Evolutionary conservation across 2,888 invertebrate genomes (phyloP), one percentile per base, ranked within the genome.

Genomic region (Drosophila fungiperda): DNA sequence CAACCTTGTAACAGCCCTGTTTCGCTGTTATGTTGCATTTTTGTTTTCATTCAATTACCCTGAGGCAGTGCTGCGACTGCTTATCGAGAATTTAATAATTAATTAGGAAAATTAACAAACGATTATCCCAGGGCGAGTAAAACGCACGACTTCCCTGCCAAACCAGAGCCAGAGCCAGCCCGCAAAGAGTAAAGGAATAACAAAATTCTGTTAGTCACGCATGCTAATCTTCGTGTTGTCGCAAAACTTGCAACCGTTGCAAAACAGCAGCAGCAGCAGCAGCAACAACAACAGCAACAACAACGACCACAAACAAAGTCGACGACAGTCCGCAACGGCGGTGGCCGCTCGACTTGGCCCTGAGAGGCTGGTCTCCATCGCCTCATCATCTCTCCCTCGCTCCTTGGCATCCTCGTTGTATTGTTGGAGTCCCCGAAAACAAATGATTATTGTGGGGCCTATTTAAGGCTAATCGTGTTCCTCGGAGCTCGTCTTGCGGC

Each of bases 21-120:
- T 23, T 23, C 23, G 45, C 15, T 45, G 4, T 45, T 23, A 26
- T 45, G 23, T 15, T 45, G 45, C 45, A 45, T 59, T 50, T 40
- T 55, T 60, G 64, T 60, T 64, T 62, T 52, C 35, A 20, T 53
- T 78, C 84, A 91, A 92, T 92, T 91, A 92, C 89, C 90, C 90
- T 87, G 87, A 79, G 86, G 7, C 42, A 4, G 23, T 23, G 15
- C 38, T 29, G 49, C 77, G n/a, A 76, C 59, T 68, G 80, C 83
- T 92, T 91, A 91, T 90, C 80, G 78, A 63, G 83, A 85, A 87
- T 89, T 89, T 78, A 91, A 91, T 91, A 92, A 92, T 92, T 92
- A 92, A 92, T 92, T 92, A 91, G 89, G 66, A 82, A 92, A 92
- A 91, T 92, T 92, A 92, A 92, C 88, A 89, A 91, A 88, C 92